Conservation (phyloP, 2,797 vertebrate genomes). For the Fundulus diaphanus region DNA sequence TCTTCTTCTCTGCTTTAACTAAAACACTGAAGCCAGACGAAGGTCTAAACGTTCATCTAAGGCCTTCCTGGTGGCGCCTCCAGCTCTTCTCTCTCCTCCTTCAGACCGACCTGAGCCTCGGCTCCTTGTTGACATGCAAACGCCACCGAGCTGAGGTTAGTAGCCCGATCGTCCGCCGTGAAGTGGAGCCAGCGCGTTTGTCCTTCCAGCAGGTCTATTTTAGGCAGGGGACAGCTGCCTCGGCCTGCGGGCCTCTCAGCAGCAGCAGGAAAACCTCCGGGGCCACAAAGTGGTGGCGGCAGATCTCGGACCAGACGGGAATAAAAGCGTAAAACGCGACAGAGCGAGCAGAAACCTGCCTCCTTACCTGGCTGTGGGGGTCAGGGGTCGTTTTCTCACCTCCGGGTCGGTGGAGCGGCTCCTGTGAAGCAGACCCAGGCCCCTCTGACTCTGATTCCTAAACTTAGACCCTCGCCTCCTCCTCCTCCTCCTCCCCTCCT, state of each 20-base stretch:
- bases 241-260: slow-evolving; percentile 34
- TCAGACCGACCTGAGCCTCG: not conserved
- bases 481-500: slow-evolving; percentile 24
- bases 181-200: slow-evolving; percentile 19
- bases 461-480: slow-evolving; percentile 61
- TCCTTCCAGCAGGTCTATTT: slow-evolving; percentile 52
- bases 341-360: not conserved
- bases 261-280: slow-evolving; percentile 7
- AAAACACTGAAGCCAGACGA: too few species aligned
- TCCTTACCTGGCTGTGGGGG: not conserved
- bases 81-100: too few species aligned
- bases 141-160: not conserved
- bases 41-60: not conserved
- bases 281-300: not conserved
- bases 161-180: not conserved
- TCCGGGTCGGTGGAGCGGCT: slow-evolving; percentile 15
- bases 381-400: slow-evolving; percentile 46
- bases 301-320: slow-evolving; percentile 12
- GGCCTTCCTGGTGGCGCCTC: not conserved
- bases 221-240: slow-evolving; percentile 58
- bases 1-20: too few species aligned
- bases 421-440: slow-evolving; percentile 13
- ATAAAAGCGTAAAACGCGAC: slow-evolving; percentile 5
- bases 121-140: not conserved
- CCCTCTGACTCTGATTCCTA: slow-evolving; percentile 44